Conservation (phyloP, 2,888 invertebrate genomes). For the Hirtodrosophila cameraria region DNA sequence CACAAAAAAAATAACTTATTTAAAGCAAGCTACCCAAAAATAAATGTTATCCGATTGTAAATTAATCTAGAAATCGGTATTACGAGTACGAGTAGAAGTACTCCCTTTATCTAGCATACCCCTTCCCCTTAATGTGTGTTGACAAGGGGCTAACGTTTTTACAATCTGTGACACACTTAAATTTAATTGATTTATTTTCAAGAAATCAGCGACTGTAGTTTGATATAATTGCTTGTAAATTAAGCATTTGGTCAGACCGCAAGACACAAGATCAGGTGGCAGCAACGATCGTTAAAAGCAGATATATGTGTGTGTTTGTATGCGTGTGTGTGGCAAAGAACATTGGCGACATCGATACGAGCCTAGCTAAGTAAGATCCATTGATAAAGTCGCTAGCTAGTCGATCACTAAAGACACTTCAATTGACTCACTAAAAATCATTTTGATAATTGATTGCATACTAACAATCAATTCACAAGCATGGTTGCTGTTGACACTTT, state of each 20-base stretch:
- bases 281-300: slow-evolving; percentile 23
- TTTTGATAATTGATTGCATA: background rate
- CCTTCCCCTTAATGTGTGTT: background rate
- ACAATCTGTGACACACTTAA: slow-evolving; percentile 75
- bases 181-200: slow-evolving; percentile 79
- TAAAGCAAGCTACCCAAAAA: slow-evolving; percentile 8
- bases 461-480: background rate
- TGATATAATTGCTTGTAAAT: slow-evolving; percentile 80
- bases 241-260: slow-evolving; percentile 45
- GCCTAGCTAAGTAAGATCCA: background rate
- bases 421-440: background rate
- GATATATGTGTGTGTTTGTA: slow-evolving; percentile 10
- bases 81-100: slow-evolving; percentile 1
- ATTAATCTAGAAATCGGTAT: slow-evolving; percentile 36
- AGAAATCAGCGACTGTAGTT: slow-evolving; percentile 73
- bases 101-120: background rate
- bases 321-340: background rate
- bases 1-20: background rate
- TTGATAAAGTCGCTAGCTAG: slow-evolving; percentile 5
- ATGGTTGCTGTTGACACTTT: too few relatives aligned
- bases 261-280: slow-evolving; percentile 38
- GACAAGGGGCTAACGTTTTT: slow-evolving; percentile 19
- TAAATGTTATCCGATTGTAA: slow-evolving; percentile 32
- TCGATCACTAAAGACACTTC: background rate
- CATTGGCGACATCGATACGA: background rate